Percentiles rank a stretch among this genome's conserved stretches.
phyloP scores from a whole-genome alignment of 2,113 vertebrate species.

The Gnathonemus echidnorhynchus region DNA sequence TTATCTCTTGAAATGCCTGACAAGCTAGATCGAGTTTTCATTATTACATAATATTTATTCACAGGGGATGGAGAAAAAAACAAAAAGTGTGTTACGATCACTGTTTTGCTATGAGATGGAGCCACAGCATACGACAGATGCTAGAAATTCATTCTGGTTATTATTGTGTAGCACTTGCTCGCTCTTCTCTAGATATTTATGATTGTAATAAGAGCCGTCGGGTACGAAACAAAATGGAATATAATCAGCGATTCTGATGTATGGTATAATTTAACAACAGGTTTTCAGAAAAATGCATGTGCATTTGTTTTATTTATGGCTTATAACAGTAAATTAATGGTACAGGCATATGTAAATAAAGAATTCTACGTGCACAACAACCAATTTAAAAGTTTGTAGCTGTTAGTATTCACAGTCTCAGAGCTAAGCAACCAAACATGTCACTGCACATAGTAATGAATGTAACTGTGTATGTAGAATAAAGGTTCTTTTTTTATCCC shows the following conservation, averaged over 20 bases:
- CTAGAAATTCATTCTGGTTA: background rate
- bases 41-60: constrained; percentile 12
- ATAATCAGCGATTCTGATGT: constrained; percentile 13
- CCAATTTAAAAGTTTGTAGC: background rate
- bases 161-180: background rate
- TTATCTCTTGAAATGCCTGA: background rate
- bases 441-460: background rate
- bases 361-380: too few species aligned
- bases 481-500: background rate
- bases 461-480: background rate
- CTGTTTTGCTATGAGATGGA: background rate
- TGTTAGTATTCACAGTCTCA: background rate
- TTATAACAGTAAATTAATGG: background rate
- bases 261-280: background rate
- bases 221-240: background rate
- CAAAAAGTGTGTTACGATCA: background rate
- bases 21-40: background rate
- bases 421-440: background rate
- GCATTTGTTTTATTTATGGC: background rate
- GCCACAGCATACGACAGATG: background rate
- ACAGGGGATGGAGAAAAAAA: background rate
- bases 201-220: background rate
- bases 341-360: background rate
- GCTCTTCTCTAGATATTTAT: background rate
- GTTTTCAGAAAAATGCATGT: background rate